Percentiles rank a stretch among this genome's conserved stretches.
Conservation (phyloP, 2,888 invertebrate genomes). For the Panorpa germanica region DNA sequence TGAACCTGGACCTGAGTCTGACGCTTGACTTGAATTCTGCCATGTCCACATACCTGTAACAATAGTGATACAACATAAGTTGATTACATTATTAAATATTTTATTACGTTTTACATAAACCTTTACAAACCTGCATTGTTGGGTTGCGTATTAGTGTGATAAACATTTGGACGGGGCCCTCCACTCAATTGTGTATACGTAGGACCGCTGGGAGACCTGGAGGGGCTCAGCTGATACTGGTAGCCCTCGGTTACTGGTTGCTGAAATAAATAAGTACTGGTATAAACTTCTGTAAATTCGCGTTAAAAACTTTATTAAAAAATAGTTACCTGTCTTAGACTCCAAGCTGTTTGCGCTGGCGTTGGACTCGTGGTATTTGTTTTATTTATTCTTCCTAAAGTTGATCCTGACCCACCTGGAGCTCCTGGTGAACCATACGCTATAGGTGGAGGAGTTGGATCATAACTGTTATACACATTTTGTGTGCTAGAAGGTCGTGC, state of each 20-base stretch:
- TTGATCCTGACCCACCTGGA: conserved; percentile 36
- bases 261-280: too few species aligned
- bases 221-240: conserved; percentile 54
- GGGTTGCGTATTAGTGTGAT: conserved; percentile 28
- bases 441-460: conserved; percentile 49
- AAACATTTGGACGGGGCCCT: conserved; percentile 30
- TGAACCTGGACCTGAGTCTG: conserved; percentile 25
- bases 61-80: conserved; percentile 13
- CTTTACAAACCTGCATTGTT: conserved; percentile 13
- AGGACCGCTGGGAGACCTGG: conserved; percentile 66
- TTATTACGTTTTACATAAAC: neutral
- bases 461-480: conserved; percentile 48
- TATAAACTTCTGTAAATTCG: conserved; percentile 19
- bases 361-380: conserved; percentile 50
- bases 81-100: conserved; percentile 8
- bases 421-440: conserved; percentile 36
- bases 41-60: conserved; percentile 59
- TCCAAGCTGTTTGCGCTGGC: conserved; percentile 46
- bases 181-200: conserved; percentile 64
- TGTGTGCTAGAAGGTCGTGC: conserved; percentile 48
- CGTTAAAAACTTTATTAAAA: conserved; percentile 16
- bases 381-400: conserved; percentile 45
- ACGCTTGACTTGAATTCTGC: conserved; percentile 32
- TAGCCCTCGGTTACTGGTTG: conserved; percentile 51
- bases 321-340: conserved; percentile 32